phyloP scores from a whole-genome alignment of 2,113 vertebrate genomes.

The Cyrtonyx montezumae region DNA sequence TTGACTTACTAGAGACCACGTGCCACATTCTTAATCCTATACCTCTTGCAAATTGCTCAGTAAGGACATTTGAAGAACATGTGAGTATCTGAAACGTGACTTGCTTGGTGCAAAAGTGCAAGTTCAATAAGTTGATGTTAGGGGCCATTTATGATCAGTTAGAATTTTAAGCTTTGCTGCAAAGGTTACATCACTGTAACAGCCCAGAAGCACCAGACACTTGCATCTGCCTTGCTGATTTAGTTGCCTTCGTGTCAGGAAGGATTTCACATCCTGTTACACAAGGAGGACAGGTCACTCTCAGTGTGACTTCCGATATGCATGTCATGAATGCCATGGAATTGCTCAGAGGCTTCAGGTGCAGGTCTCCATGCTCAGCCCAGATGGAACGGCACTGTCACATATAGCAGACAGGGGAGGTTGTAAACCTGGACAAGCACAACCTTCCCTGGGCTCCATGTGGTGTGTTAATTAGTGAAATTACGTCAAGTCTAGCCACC shows the following conservation, averaged over 20 bases:
- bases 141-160: neutral
- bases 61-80: conserved; percentile 77
- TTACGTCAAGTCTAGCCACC: neutral
- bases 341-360: neutral
- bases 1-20: conserved; percentile 88
- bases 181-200: neutral
- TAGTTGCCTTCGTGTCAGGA: neutral
- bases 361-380: neutral
- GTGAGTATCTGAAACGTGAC: conserved; percentile 76
- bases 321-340: neutral
- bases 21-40: conserved; percentile 85
- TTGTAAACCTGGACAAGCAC: neutral
- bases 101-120: neutral
- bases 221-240: neutral
- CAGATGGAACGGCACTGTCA: neutral
- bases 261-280: neutral
- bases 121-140: neutral
- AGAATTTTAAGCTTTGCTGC: neutral
- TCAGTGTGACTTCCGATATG: neutral
- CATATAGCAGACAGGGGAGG: neutral
- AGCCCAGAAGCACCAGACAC: neutral
- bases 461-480: neutral
- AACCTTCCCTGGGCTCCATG: neutral
- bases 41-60: conserved; percentile 82
- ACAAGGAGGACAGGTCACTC: neutral